phyloP scores from a whole-genome alignment of 2,797 vertebrate species.

The Holocentrus rufus region DNA sequence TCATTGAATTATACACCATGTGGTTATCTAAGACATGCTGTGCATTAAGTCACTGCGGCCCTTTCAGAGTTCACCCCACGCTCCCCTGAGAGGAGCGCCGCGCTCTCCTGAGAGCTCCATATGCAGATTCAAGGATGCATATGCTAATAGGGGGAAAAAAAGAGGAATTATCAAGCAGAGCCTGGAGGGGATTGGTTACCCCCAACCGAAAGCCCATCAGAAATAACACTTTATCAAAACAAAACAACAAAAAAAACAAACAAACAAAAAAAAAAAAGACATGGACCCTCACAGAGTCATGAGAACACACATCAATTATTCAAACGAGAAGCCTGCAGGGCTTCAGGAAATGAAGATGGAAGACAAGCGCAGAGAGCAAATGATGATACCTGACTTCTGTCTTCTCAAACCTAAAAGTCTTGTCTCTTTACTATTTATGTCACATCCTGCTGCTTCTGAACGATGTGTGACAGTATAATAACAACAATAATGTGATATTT shows the following conservation, averaged over 20 bases:
- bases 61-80: constrained; percentile 5
- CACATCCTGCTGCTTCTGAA: too few relatives aligned
- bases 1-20: not conserved
- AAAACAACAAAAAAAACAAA: not conserved
- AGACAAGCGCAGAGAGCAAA: not conserved
- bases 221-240: not conserved
- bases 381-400: too few relatives aligned
- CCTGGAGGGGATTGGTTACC: constrained; percentile 2
- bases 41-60: not conserved
- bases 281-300: not conserved
- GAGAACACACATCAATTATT: constrained; percentile 12
- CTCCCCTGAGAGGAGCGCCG: not conserved
- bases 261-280: not conserved
- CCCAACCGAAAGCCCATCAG: not conserved
- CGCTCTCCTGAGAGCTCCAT: not conserved
- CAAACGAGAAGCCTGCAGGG: not conserved
- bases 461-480: too few relatives aligned
- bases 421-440: too few relatives aligned
- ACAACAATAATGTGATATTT: too few relatives aligned
- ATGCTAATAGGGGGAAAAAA: constrained; percentile 20
- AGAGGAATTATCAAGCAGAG: constrained; percentile 1
- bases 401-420: too few relatives aligned
- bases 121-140: constrained; percentile 28
- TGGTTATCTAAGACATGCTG: not conserved
- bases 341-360: not conserved